Evolutionary conservation across 2,888 invertebrate species (phyloP), one percentile per base, ranked within the genome.

Genomic region (Cylloceria caligata): DNA sequence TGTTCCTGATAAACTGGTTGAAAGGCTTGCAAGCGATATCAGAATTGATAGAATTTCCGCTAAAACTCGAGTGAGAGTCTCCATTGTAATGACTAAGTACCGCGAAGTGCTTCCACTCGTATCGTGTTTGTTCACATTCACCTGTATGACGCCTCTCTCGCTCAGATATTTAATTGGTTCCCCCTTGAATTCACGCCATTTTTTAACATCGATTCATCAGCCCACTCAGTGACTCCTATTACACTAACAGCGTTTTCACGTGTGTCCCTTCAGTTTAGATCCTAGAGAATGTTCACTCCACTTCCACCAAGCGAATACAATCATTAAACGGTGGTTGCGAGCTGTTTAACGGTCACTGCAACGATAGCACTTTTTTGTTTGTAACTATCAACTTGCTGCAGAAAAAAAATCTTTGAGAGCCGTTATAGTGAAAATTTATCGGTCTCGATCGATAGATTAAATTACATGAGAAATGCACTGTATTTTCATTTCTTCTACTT

Each of bases 101-200:
- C 52, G 39, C 73, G 24, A 64, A 73, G 73, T 73, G 73, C 49
- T 64, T 64, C 36, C 62, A 73, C 64, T 73, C 65, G 11, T 47
- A 27, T 39, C 39, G 16, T 49, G 73, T 73, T 73, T 73, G 52
- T 39, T 16, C 36, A 73, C 52, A 9, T 36, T 64, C 39, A 16
- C 39, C 16, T 11, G 11, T n/a, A 13, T 30, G 27, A 47, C 30
- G 30, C 27, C 47, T 67, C 27, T 5, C 47, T n/a, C n/a, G 0
- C 21, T 11, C 52, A 9, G 30, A 21, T 13, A 2, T 19, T 19
- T 0, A 5, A 7, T 30, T 11, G 11, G 7, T 16, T 30, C 30
- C 30, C 19, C 34, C 21, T 42, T n/a, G 13, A n/a, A 42, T 64
- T 30, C 30, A 30, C 3, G 30, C 13, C 16, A 5, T 27, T 16